Base-by-base conservation (phyloP, 2,113 vertebrate species). In the Paratilapia polleni region DNA sequence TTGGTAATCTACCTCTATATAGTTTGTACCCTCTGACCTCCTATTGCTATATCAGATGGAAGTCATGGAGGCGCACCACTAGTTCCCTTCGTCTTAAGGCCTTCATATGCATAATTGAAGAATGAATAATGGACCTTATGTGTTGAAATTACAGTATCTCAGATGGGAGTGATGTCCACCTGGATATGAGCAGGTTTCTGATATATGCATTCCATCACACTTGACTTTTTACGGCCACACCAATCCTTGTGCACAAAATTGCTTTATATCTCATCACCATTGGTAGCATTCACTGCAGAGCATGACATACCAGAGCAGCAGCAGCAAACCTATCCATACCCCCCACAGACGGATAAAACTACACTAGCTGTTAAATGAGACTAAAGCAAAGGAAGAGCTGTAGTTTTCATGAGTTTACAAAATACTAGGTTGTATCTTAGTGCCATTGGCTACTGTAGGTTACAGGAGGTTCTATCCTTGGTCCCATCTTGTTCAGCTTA, bases 1-100 rank as follows among this genome's bases (percentile, higher is more conserved):
- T 80, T 49, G 52, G 28, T 85, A 80, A 86, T 91, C 82, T 77
- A 77, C 73, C 76, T 80, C 75, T 80, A 60, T 77, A 88, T 81
- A 77, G 83, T 87, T 75, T 80, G 59, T 77, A 87, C 57, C 84
- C 66, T 60, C 41, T 81, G 88, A 81, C 76, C 87, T 88, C 87
- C 74, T 57, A 28, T 54, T 31, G 34, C 60, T 77, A 59, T 49
- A 89, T 83, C 74, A 89, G 81, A 78, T 87, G 41, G 41, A 82
- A 79, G 78, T 90, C 75, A 91, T 73, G 63, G 34, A 54, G 82
- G 77, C 60, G 28, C 66, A 85, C 26, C 15, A 85, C 59, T 31
- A 41, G 31, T 56, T 19, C n/a, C 63, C 79, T 17, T 43, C 13
- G 52, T 80, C 58, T 62, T 49, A 66, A 80, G 28, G 68, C 38